Evolutionary conservation across 2,113 vertebrate genomes (phyloP).

Genomic region (Bathybates hornii): DNA sequence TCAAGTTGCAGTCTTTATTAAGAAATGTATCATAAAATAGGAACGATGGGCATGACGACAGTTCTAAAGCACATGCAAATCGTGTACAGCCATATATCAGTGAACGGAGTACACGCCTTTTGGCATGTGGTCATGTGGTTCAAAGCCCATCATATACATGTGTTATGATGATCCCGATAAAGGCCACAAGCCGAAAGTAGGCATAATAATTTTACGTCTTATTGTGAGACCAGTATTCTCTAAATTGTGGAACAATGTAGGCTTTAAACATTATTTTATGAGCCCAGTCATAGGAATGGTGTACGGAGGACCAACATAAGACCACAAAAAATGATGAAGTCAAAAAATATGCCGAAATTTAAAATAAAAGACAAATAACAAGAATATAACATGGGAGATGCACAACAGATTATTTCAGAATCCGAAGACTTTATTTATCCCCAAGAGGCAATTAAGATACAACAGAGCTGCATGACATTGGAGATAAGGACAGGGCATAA

Average conservation of each 20-base stretch:
- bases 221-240: neutral
- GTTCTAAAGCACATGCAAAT: neutral
- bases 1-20: neutral
- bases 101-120: neutral
- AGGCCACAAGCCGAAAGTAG: neutral
- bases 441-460: neutral
- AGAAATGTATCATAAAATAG: neutral
- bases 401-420: neutral
- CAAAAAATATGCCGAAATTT: neutral
- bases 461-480: neutral
- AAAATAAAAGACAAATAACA: neutral
- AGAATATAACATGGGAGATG: neutral
- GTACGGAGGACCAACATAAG: neutral
- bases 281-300: neutral
- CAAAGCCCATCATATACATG: neutral
- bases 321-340: neutral
- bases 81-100: neutral
- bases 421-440: neutral
- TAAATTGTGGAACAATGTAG: neutral
- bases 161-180: neutral
- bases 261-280: neutral
- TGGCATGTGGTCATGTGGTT: neutral
- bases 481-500: neutral
- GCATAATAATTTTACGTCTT: neutral
- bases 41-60: neutral